A percentile compares a stretch with the other conserved stretches of the same genome.
These are phyloP conservation scores for Caiman crocodilus DNA, from an alignment of 2,797 vertebrate species.

Conservation along the genomic window DNA sequence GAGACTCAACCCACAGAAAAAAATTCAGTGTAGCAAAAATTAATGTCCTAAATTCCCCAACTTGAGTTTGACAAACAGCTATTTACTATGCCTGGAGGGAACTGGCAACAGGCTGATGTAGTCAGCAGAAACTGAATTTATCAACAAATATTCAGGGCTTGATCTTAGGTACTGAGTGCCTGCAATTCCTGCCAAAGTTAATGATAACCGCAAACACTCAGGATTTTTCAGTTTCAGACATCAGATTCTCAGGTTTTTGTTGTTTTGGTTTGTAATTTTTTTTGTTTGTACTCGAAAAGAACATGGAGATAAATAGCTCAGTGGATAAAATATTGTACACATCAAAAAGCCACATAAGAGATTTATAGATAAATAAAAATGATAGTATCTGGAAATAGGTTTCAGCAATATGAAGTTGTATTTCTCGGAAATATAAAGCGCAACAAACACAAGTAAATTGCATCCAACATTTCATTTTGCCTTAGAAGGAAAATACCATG, in stretches of 20 bases:
- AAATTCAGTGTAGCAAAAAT: rapidly evolving
- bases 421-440: slow-evolving; percentile 30
- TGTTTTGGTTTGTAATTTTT: background rate
- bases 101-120: background rate
- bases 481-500: slow-evolving; percentile 35
- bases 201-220: background rate
- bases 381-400: slow-evolving; percentile 27
- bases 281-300: slow-evolving; percentile 57
- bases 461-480: slow-evolving; percentile 50
- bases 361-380: slow-evolving; percentile 52
- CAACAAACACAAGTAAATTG: slow-evolving; percentile 52
- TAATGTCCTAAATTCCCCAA: background rate
- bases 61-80: background rate
- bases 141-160: background rate
- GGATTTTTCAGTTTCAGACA: background rate
- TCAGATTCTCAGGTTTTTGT: background rate
- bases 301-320: slow-evolving; percentile 25
- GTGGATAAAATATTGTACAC: slow-evolving; percentile 33
- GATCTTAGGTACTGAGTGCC: background rate
- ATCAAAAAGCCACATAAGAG: slow-evolving; percentile 44
- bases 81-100: background rate
- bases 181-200: background rate
- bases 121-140: background rate
- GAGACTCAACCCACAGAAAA: background rate
- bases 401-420: slow-evolving; percentile 49